Percentiles rank a stretch among this genome's conserved stretches.
Evolutionary conservation across 2,888 invertebrate species (phyloP).

Genomic region (Meiosimyza platycephala): DNA sequence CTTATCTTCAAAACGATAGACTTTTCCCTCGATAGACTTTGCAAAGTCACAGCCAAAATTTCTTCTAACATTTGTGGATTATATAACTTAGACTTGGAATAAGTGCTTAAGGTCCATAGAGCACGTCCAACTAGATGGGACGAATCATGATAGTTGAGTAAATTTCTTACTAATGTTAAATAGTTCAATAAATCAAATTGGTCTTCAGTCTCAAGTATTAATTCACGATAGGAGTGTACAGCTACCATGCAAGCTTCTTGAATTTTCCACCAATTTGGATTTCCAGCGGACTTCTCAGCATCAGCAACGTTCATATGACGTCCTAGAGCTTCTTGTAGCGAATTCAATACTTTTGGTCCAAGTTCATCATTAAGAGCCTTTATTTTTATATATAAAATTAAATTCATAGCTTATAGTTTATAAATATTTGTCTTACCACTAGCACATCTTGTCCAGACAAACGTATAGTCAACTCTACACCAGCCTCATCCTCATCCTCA

Average conservation of each 20-base stretch:
- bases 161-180: constrained; percentile 62
- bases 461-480: constrained; percentile 73
- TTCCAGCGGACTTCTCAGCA: constrained; percentile 67
- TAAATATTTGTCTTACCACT: constrained; percentile 62
- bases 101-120: constrained; percentile 65
- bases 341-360: constrained; percentile 69
- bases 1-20: constrained; percentile 62
- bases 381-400: not conserved
- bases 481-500: constrained; percentile 76
- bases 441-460: constrained; percentile 76
- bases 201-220: constrained; percentile 62
- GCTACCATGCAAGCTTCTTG: constrained; percentile 75
- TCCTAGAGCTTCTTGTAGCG: constrained; percentile 71
- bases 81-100: constrained; percentile 63
- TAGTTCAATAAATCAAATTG: constrained; percentile 66
- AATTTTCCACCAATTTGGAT: constrained; percentile 75
- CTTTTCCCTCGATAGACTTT: constrained; percentile 62
- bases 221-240: constrained; percentile 70
- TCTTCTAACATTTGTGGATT: constrained; percentile 64
- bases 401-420: constrained; percentile 1
- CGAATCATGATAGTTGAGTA: constrained; percentile 61
- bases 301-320: constrained; percentile 73
- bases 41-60: constrained; percentile 60
- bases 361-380: constrained; percentile 70
- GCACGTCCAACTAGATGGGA: constrained; percentile 64